A percentile compares a stretch with the other conserved stretches of the same genome.
These are phyloP conservation scores for Agelastica alni DNA, from an alignment of 2,888 invertebrate genomes.

Conservation along the genomic window DNA sequence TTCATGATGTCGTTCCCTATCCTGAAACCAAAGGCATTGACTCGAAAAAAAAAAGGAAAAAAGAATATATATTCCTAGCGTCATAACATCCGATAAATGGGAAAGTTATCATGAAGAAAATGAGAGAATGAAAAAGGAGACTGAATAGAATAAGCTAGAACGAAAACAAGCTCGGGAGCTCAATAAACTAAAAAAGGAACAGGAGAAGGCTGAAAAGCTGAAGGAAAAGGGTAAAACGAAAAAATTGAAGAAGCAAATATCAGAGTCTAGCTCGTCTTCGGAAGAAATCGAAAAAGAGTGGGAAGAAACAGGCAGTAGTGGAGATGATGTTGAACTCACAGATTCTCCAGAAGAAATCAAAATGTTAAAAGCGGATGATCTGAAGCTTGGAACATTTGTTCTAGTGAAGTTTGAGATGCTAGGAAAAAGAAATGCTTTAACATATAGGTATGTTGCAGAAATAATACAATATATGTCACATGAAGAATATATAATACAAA, in stretches of 20 bases:
- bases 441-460: slow-evolving; percentile 4
- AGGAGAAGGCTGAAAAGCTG: slow-evolving; percentile 3
- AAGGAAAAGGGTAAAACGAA: slow-evolving; percentile 3
- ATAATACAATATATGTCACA: slow-evolving; percentile 6
- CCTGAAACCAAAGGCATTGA: slow-evolving; percentile 8
- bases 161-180: slow-evolving; percentile 10
- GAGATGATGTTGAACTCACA: slow-evolving; percentile 7
- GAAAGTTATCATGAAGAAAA: slow-evolving; percentile 2
- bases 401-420: slow-evolving; percentile 2
- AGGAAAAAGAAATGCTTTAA: slow-evolving; percentile 2
- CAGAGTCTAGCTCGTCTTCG: slow-evolving; percentile 4
- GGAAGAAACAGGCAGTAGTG: slow-evolving; percentile 11
- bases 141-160: slow-evolving; percentile 8
- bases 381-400: slow-evolving; percentile 7
- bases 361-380: slow-evolving; percentile 3
- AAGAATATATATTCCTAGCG: slow-evolving; percentile 7
- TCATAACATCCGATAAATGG: slow-evolving; percentile 16
- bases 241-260: slow-evolving; percentile 3
- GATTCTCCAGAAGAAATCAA: slow-evolving; percentile 10
- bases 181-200: slow-evolving; percentile 10
- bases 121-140: slow-evolving; percentile 12
- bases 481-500: slow-evolving; percentile 12
- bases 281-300: slow-evolving; percentile 8
- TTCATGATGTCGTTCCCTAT: slow-evolving; percentile 9
- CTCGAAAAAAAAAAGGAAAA: slow-evolving; percentile 7